Evolutionary conservation across 2,888 invertebrate species (phyloP), one percentile per base, ranked within the genome.

Genomic region (Leptopilina drosophilae): DNA sequence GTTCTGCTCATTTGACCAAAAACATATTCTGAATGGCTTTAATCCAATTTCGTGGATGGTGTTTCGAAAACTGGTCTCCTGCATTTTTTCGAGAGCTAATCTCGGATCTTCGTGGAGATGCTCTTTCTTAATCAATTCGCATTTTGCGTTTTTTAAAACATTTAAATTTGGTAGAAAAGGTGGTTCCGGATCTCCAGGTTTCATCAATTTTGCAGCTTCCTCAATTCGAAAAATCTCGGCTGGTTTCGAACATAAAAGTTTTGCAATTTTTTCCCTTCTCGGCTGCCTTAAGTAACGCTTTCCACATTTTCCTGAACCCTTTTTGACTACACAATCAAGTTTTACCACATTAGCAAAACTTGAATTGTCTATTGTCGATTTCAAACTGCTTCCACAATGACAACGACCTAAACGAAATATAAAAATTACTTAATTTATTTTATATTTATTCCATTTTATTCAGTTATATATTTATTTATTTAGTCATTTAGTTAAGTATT

Each of bases 111-210:
- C 20, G 46, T 69, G 20, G 3, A 69, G 14, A 69, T 69, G 15
- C 15, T 69, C 2, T 4, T 46, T 14, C 5, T 46, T 20, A 1
- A 12, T 15, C 2, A 49, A 69, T 5, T 8, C 46, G 8, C 69
- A 69, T n/a, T 46, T 46, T 14, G 69, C 26, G 15, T 46, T 69
- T 69, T 69, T 69, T 49, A 46, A 12, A 5, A 69, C 69, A 15
- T 69, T 46, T 12, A 69, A 26, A 46, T 5, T 33, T 5, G 69
- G 69, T n/a, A 69, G 11, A 69, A n/a, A 69, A 12, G 49, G 69
- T 26, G 69, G 69, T 69, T 69, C 69, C n/a, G 69, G 69, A 69
- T 69, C 69, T n/a, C 69, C 69, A n/a, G 46, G n/a, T 7, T 33
- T 14, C 40, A n/a, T 73, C 9, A 14, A 26, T 20, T 14, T 15